phyloP scores from a whole-genome alignment of 2,888 invertebrate species.

The Eumacrocentrus americanus region DNA sequence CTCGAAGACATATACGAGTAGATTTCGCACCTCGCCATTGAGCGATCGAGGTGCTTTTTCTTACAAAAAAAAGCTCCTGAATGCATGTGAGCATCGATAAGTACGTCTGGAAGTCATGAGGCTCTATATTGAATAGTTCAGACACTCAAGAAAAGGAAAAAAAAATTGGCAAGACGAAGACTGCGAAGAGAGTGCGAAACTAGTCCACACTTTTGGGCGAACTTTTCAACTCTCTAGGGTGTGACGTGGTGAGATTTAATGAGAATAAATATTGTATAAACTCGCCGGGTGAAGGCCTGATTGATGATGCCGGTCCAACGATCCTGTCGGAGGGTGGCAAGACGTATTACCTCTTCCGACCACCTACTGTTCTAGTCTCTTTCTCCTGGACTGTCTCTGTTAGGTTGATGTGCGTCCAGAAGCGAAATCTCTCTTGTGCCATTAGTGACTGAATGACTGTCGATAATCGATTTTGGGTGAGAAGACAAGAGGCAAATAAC shows the following conservation, averaged over 20 bases:
- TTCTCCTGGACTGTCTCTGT: not conserved
- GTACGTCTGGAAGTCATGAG: too few relatives aligned
- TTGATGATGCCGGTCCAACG: slow-evolving; percentile 55
- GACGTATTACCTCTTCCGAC: slow-evolving; percentile 56
- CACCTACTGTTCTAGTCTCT: slow-evolving; percentile 43
- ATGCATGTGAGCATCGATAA: too few relatives aligned
- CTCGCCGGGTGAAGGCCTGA: slow-evolving; percentile 52
- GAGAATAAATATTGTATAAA: slow-evolving; percentile 62
- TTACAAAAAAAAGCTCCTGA: too few relatives aligned
- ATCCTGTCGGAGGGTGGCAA: slow-evolving; percentile 53
- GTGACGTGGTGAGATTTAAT: slow-evolving; percentile 47
- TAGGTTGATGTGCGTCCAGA: not conserved
- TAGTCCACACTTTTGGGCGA: slow-evolving; percentile 6
- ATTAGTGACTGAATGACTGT: slow-evolving; percentile 22
- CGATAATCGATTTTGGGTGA: slow-evolving; percentile 38
- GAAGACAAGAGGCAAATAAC: too few relatives aligned
- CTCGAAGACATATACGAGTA: slow-evolving; percentile 51
- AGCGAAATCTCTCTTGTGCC: too few relatives aligned
- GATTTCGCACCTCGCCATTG: slow-evolving; percentile 50
- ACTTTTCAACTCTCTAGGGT: not conserved
- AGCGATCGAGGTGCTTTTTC: slow-evolving; percentile 41
- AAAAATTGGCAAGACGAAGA: too few relatives aligned
- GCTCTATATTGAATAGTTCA: too few relatives aligned
- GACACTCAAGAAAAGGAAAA: too few relatives aligned
- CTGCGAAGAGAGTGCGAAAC: too few relatives aligned